These are phyloP conservation scores for Rhineura floridana DNA, from an alignment of 2,113 vertebrate species.

Conservation along the genomic window DNA sequence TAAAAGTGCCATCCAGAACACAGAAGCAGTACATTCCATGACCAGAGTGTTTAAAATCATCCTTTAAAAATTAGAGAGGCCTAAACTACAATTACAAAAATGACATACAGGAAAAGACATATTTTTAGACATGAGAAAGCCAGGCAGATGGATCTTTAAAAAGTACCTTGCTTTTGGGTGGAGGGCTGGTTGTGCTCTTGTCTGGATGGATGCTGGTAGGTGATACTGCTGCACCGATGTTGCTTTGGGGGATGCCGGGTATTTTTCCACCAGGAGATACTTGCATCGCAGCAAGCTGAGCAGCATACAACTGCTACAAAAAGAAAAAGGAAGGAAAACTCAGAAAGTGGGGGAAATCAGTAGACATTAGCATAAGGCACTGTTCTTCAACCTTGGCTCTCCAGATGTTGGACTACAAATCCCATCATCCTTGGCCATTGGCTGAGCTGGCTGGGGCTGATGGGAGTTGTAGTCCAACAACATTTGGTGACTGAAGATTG, in stretches of 20 bases:
- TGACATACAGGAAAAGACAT: neutral
- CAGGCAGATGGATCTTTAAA: constrained; percentile 55
- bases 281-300: constrained; percentile 98
- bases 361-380: no score
- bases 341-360: constrained; percentile 35
- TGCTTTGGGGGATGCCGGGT: constrained; percentile 87
- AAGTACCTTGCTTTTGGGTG: constrained; percentile 93
- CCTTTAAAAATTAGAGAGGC: neutral
- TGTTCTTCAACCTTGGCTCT: no score
- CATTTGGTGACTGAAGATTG: no score
- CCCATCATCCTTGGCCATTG: no score
- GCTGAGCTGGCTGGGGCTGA: no score
- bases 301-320: constrained; percentile 94
- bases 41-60: no score
- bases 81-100: neutral
- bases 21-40: neutral
- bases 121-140: fast-evolving
- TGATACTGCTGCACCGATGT: constrained; percentile 89
- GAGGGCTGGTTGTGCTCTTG: constrained; percentile 91
- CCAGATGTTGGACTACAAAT: no score
- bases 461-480: no score
- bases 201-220: constrained; percentile 93
- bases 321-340: constrained; percentile 35
- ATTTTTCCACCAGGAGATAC: constrained; percentile 96
- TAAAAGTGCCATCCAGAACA: no score